A percentile compares a stretch with the other conserved stretches of the same genome.
Conservation (phyloP, 1,140 invertebrate genomes). For the Eriosoma lanigerum region DNA sequence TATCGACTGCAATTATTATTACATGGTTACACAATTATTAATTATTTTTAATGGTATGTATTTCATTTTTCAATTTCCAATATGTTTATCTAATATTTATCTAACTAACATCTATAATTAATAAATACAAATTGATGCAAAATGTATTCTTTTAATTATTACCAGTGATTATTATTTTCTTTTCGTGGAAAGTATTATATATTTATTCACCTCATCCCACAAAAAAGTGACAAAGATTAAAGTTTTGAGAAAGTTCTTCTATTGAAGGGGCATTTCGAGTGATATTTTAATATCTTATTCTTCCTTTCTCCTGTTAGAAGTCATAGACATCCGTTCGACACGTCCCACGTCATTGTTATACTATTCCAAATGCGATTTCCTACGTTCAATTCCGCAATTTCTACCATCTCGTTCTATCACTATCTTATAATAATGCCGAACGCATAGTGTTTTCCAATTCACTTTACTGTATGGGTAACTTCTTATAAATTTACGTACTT, state of each 20-base stretch:
- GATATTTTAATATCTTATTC: slow-evolving; percentile 40
- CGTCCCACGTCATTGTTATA: slow-evolving; percentile 31
- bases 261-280: not conserved
- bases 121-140: not conserved
- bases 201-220: slow-evolving; percentile 1
- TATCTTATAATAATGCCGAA: not conserved
- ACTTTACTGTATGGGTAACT: not conserved
- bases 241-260: slow-evolving; percentile 30
- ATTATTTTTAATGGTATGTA: not conserved
- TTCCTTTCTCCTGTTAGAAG: slow-evolving; percentile 11
- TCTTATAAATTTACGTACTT: not conserved
- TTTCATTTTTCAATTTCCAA: not conserved
- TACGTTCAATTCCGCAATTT: slow-evolving; percentile 14
- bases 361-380: slow-evolving; percentile 38
- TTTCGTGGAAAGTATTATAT: slow-evolving; percentile 3
- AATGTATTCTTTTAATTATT: slow-evolving; percentile 17
- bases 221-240: slow-evolving; percentile 34
- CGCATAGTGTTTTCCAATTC: slow-evolving; percentile 39
- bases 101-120: slow-evolving; percentile 3
- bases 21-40: not conserved
- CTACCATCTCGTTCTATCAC: not conserved
- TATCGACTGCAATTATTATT: not conserved
- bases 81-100: not conserved
- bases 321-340: slow-evolving; percentile 40
- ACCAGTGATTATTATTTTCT: not conserved